A percentile compares a stretch with the other conserved stretches of the same genome.
Evolutionary conservation across 2,797 vertebrate genomes (phyloP).

Genomic region (Helostoma temminkii): DNA sequence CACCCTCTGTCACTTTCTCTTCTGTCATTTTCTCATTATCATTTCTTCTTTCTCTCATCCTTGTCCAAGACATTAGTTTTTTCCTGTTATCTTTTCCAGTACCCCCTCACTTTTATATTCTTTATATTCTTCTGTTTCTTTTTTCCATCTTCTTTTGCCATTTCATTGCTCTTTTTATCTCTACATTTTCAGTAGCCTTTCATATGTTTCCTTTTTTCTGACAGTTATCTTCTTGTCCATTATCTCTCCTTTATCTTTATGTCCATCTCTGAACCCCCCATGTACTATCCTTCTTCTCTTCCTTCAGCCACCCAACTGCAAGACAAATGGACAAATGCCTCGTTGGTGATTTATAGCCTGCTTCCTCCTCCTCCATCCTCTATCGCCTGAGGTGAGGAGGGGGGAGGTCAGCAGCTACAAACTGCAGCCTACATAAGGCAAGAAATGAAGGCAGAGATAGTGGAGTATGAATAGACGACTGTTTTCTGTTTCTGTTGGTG

Average conservation of each 20-base stretch:
- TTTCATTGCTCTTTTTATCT: background rate
- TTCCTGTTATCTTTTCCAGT: background rate
- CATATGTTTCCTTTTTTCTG: too few species aligned
- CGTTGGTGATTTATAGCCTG: constrained; percentile 49
- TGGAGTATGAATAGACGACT: too few species aligned
- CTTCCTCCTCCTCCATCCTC: constrained; percentile 44
- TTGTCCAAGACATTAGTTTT: background rate
- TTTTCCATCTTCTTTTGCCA: too few species aligned
- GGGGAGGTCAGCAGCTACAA: constrained; percentile 24
- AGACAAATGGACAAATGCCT: constrained; percentile 62
- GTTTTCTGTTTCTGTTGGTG: too few species aligned
- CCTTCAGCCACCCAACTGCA: constrained; percentile 42
- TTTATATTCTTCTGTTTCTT: background rate
- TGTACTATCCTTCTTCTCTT: too few species aligned
- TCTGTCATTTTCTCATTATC: background rate
- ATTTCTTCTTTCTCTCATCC: background rate
- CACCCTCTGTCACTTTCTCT: background rate
- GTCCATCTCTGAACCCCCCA: too few species aligned
- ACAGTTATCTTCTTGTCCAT: constrained; percentile 13
- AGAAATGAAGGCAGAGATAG: constrained; percentile 6
- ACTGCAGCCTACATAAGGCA: too few species aligned
- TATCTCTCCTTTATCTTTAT: constrained; percentile 15
- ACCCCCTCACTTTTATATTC: background rate
- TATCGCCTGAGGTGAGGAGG: constrained; percentile 36
- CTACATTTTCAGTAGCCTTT: too few species aligned